These are phyloP conservation scores for Arizona elegans DNA, from an alignment of 2,113 vertebrate genomes.

Conservation along the genomic window DNA sequence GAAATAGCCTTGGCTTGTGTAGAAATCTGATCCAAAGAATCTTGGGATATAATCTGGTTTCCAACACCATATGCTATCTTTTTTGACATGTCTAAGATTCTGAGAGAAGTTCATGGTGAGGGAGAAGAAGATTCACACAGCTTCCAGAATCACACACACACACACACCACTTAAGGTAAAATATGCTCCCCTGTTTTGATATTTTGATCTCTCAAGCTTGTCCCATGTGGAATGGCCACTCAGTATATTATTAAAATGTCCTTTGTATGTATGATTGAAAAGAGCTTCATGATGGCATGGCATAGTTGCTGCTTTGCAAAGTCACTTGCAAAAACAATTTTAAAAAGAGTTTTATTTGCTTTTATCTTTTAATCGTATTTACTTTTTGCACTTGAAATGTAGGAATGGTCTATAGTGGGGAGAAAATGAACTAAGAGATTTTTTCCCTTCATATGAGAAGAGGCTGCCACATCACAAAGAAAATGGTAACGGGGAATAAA, in stretches of 20 bases:
- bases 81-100: not conserved
- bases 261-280: not conserved
- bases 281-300: slow-evolving; percentile 8
- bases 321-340: slow-evolving; percentile 19
- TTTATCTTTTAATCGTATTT: not conserved
- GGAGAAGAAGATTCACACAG: not conserved
- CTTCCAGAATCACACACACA: not conserved
- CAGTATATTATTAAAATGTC: not conserved
- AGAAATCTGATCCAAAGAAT: not conserved
- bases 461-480: not conserved
- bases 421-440: not conserved
- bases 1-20: not conserved
- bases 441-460: not conserved
- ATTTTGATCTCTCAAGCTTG: not conserved
- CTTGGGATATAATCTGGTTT: not conserved
- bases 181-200: not conserved
- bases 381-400: not conserved
- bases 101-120: not conserved
- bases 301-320: not conserved
- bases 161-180: not conserved
- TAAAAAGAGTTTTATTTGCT: not conserved
- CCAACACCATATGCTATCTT: too few relatives aligned
- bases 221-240: not conserved
- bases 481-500: not conserved
- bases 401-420: not conserved